Conservation (phyloP, 92 coral and sea anemone species). For the Scolanthus callimorphus region DNA sequence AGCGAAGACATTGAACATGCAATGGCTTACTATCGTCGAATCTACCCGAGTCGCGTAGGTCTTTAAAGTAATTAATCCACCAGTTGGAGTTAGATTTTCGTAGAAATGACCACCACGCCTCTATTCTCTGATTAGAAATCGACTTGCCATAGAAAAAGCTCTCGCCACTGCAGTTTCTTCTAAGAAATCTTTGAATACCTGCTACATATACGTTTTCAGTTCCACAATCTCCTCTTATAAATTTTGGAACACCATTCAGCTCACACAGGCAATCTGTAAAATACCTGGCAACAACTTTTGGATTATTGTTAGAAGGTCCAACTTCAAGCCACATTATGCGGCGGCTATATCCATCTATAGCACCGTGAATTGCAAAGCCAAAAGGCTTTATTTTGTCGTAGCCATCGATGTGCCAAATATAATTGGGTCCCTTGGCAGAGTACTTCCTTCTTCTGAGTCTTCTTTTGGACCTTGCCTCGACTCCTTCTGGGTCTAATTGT, state of each 20-base stretch:
- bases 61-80: slow-evolving; percentile 21
- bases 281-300: slow-evolving; percentile 15
- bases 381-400: slow-evolving; percentile 32
- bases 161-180: slow-evolving; percentile 1
- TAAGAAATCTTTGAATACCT: slow-evolving; percentile 24
- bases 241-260: slow-evolving; percentile 5
- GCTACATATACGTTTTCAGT: slow-evolving; percentile 26
- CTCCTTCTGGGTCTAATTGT: slow-evolving; percentile 22
- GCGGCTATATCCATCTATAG: slow-evolving; percentile 29
- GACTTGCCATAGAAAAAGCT: slow-evolving; percentile 22
- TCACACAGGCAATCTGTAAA: slow-evolving; percentile 6
- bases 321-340: slow-evolving; percentile 27
- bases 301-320: slow-evolving; percentile 19
- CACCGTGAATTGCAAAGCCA: slow-evolving; percentile 25
- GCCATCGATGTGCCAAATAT: slow-evolving; percentile 29
- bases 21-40: slow-evolving; percentile 11
- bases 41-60: slow-evolving; percentile 17
- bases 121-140: slow-evolving; percentile 23
- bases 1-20: slow-evolving; percentile 20
- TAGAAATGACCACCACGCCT: slow-evolving; percentile 31
- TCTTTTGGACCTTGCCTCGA: slow-evolving; percentile 12
- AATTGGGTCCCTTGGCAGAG: slow-evolving; percentile 23
- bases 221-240: slow-evolving; percentile 11
- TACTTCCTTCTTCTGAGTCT: slow-evolving; percentile 15
- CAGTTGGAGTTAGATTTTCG: slow-evolving; percentile 12